A percentile compares a stretch with the other conserved stretches of the same genome.
Conservation (phyloP, 2,113 vertebrate species). For the Urocolius indicus region DNA sequence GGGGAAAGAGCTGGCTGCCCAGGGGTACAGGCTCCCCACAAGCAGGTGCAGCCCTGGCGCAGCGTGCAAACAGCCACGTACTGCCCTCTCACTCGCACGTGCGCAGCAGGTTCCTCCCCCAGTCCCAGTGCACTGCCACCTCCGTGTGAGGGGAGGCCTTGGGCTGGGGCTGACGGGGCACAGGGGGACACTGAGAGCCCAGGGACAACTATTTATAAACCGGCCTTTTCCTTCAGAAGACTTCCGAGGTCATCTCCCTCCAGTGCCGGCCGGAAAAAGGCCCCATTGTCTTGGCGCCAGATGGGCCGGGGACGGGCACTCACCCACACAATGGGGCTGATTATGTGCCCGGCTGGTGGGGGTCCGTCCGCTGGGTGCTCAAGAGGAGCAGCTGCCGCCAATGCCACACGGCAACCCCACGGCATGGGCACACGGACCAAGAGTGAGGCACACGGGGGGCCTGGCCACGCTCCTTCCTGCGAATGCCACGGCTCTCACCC, state of each 20-base stretch:
- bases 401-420: rapidly evolving
- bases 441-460: neutral
- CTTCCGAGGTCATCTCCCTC: conserved; percentile 57
- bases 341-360: neutral
- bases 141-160: neutral
- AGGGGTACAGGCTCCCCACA: neutral
- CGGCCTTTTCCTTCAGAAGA: neutral
- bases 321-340: conserved; percentile 51
- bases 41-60: conserved; percentile 30
- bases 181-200: neutral
- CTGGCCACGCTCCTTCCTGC: rapidly evolving
- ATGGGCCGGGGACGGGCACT: neutral
- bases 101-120: neutral
- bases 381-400: neutral
- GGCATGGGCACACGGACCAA: neutral
- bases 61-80: neutral
- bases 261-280: conserved; percentile 49
- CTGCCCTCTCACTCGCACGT: neutral
- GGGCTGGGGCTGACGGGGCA: neutral
- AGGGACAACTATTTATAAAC: conserved; percentile 57
- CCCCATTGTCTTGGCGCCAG: conserved; percentile 64
- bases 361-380: neutral
- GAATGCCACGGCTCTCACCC: neutral
- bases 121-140: rapidly evolving
- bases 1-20: neutral